These are phyloP conservation scores for Gryon sp. DNA, from an alignment of 1,140 invertebrate genomes.

Conservation along the genomic window DNA sequence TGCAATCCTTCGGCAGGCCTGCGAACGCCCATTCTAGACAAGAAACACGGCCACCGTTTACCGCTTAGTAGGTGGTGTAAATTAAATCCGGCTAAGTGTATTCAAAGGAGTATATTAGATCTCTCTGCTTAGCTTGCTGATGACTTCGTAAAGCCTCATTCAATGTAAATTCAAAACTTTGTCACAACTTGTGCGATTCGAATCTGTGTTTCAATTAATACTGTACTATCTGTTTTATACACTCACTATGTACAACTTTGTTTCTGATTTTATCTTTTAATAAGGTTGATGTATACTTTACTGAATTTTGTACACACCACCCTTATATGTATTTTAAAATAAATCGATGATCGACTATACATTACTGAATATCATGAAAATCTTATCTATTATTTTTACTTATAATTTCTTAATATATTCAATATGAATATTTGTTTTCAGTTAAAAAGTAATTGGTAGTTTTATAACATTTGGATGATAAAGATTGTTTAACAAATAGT, in stretches of 20 bases:
- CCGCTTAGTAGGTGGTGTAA: conserved; percentile 65
- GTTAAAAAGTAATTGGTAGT: too few relatives aligned
- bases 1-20: conserved; percentile 16
- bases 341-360: too few relatives aligned
- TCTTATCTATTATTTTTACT: too few relatives aligned
- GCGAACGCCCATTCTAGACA: conserved; percentile 52
- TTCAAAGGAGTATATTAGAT: conserved; percentile 74
- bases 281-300: too few relatives aligned
- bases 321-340: too few relatives aligned
- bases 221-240: conserved; percentile 16
- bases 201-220: conserved; percentile 46
- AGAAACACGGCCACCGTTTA: conserved; percentile 54
- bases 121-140: conserved; percentile 65
- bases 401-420: too few relatives aligned
- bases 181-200: conserved; percentile 39
- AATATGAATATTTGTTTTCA: too few relatives aligned
- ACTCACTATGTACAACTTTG: conserved; percentile 6
- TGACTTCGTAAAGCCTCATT: conserved; percentile 60
- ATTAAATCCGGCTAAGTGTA: conserved; percentile 77
- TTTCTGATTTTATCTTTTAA: not conserved
- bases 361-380: too few relatives aligned
- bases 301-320: too few relatives aligned
- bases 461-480: too few relatives aligned
- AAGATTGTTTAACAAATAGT: too few relatives aligned
- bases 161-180: conserved; percentile 46